These are phyloP conservation scores for Papilio dardanus DNA, from an alignment of 1,140 invertebrate species.

Conservation along the genomic window DNA sequence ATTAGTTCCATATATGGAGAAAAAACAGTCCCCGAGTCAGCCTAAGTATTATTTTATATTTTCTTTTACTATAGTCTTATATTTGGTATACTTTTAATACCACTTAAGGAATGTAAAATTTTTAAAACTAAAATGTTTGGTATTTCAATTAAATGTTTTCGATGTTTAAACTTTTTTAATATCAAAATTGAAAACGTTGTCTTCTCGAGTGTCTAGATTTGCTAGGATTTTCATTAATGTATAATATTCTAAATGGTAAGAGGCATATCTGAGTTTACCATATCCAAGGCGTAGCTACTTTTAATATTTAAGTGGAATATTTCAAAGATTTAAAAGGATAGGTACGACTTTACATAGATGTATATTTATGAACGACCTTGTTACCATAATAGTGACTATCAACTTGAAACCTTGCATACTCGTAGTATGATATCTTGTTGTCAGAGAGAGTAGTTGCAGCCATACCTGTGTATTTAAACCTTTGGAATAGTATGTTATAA, in stretches of 20 bases:
- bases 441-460: too few relatives aligned
- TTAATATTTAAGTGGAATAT: conserved; percentile 25
- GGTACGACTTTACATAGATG: not conserved
- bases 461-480: conserved; percentile 23
- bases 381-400: too few relatives aligned
- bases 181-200: not conserved
- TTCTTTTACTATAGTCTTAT: too few relatives aligned
- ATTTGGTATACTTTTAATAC: too few relatives aligned
- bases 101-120: too few relatives aligned
- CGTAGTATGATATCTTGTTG: not conserved
- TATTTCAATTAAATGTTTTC: too few relatives aligned
- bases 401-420: not conserved
- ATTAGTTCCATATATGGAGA: too few relatives aligned
- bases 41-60: too few relatives aligned
- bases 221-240: conserved; percentile 11
- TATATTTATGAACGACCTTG: not conserved
- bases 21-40: too few relatives aligned
- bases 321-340: conserved; percentile 7
- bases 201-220: conserved; percentile 18
- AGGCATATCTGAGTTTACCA: conserved; percentile 35
- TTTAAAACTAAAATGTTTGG: too few relatives aligned
- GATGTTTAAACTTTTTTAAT: too few relatives aligned
- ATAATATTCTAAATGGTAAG: conserved; percentile 31
- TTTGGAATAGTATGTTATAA: conserved; percentile 38
- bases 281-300: conserved; percentile 36